These are phyloP conservation scores for Piscicola geometra DNA, from an alignment of 2,888 invertebrate species.

Conservation along the genomic window DNA sequence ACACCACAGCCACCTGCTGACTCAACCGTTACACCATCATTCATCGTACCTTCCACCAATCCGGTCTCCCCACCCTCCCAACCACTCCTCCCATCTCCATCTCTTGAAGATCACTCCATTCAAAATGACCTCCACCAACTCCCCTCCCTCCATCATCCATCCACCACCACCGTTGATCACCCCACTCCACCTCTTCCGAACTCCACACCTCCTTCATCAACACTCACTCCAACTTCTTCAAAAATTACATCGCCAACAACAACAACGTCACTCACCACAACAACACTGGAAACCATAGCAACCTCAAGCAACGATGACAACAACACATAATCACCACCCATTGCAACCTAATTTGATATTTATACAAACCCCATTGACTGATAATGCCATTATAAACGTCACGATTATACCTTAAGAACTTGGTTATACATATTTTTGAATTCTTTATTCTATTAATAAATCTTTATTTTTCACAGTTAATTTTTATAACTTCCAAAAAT, in stretches of 20 bases:
- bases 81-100: not conserved
- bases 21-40: not conserved
- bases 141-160: not conserved
- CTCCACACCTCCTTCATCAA: not conserved
- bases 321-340: not conserved
- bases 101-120: not conserved
- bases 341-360: no score
- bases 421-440: no score
- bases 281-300: not conserved
- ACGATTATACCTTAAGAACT: no score
- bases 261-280: not conserved
- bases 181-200: not conserved
- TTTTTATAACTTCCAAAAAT: no score
- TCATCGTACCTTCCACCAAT: not conserved
- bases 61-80: not conserved
- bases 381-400: no score
- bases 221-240: not conserved
- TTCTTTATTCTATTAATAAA: no score
- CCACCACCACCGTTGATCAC: not conserved
- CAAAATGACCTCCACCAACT: not conserved
- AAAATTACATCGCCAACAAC: not conserved
- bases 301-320: not conserved
- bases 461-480: no score
- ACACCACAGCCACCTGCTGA: not conserved
- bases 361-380: no score